These are phyloP conservation scores for Eustalomyia histrio DNA, from an alignment of 2,888 invertebrate species.

Conservation along the genomic window DNA sequence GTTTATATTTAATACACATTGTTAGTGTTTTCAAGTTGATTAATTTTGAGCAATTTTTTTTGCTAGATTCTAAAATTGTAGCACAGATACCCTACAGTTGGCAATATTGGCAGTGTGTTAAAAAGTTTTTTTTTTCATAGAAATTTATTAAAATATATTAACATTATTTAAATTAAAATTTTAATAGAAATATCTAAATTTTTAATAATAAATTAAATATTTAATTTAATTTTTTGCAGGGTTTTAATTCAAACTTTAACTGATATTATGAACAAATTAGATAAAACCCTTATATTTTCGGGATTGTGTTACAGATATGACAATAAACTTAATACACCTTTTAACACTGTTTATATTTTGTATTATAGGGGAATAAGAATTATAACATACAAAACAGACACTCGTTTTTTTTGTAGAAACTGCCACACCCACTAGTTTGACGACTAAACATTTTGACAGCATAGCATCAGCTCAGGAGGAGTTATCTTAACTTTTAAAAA, in stretches of 20 bases:
- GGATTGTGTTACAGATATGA: neutral
- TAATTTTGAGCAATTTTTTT: constrained; percentile 25
- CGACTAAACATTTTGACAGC: constrained; percentile 48
- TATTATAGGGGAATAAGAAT: constrained; percentile 65
- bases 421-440: constrained; percentile 58
- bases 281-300: too few species aligned
- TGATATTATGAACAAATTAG: too few species aligned
- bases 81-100: neutral
- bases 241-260: too few species aligned
- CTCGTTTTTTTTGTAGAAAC: constrained; percentile 31
- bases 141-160: too few species aligned
- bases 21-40: constrained; percentile 39
- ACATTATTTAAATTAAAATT: too few species aligned
- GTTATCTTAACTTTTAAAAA: constrained; percentile 42
- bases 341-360: neutral
- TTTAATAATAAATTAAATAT: too few species aligned
- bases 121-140: too few species aligned
- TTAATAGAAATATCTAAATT: too few species aligned
- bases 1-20: constrained; percentile 8
- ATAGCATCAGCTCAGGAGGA: constrained; percentile 23
- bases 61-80: neutral
- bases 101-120: neutral
- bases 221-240: too few species aligned
- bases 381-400: constrained; percentile 76
- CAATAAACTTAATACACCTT: neutral